Base-by-base conservation (phyloP, 2,888 invertebrate genomes). In the Cataglyphis albicans region DNA sequence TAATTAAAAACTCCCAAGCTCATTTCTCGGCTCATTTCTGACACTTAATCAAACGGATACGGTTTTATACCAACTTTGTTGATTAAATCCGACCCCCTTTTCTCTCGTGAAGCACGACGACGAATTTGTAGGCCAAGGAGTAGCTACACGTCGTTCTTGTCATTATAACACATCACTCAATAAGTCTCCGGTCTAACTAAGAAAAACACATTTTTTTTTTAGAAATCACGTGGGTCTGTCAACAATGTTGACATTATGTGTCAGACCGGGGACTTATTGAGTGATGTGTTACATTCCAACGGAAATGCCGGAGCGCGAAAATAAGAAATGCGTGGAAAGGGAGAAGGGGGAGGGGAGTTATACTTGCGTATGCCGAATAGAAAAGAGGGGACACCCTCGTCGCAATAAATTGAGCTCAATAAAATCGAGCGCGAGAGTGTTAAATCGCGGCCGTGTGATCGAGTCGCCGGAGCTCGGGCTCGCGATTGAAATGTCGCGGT, bases 1-100 rank as follows among this genome's bases (percentile, higher is more conserved):
- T 76, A 76, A 76, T 76, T 76, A 76, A 76, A 67, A 76, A 67
- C 70, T 61, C 59, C 32, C 35, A 44, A 44, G 72, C 44, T 21
- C 44, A 4, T 38, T 38, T 10, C 41, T 35, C 9, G 7, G 4
- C 63, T 6, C 55, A 10, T 73, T 38, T 21, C 44, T 18, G 48
- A 75, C 64, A 44, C 35, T 72, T 80, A 59, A 80, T 72, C 72
- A 59, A 72, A 72, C 25, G 10, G 44, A 59, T 29, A 18, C 21
- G 35, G 25, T n/a, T 35, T 35, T 44, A 68, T 52, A 52, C n/a
- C 52, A 52, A 67, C 57, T 68, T 76, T n/a, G 18, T 72, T 80
- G 72, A 80, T 80, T 80, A 80, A 72, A 80, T 72, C 25, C 25
- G 25, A 80, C 9, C 35, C 35, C 59, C 61, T 35, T 35, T 25